Evolutionary conservation across 2,113 vertebrate species (phyloP), one percentile per base, ranked within the genome.

Genomic region (Calidris pygmaea): DNA sequence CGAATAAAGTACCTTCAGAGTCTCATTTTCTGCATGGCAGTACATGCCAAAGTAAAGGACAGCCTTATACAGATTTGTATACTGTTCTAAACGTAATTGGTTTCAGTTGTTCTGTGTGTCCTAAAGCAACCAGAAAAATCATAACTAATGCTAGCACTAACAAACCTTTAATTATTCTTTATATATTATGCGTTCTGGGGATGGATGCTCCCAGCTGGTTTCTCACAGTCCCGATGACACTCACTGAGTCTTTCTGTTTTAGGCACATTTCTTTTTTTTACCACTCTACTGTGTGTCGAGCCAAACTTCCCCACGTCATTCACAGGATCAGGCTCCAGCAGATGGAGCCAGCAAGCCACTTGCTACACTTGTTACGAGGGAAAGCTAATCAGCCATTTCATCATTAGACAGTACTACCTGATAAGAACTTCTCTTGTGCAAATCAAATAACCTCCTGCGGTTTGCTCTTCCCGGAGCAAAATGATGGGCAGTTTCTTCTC

Each of bases 261-360:
- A 45, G 56, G 50, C 43, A 29, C 3, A 1, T 39, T 73, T 41
- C 48, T 26, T 37, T 29, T 48, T 66, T n/a, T n/a, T 11, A 27
- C 3, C 1, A 0, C 17, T 6, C 18, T 3, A 34, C 52, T 6
- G 1, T 2, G 32, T 0, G 11, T 0, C 30, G 35, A 16, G 62
- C 30, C 53, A 16, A 14, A 53, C 14, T 12, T 34, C 41, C 53
- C 35, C 26, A 2, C 9, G 4, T 20, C 56, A 6, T 4, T 48
- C n/a, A 48, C 50, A 18, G 12, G 60, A 12, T 4, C 63, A 73
- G 19, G 16, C 19, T 37, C 92, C 97, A 72, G 87, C 86, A 91
- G 95, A 72, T 77, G 97, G 97, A 72, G 90, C n/a, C 8, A 76
- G 52, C 26, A 32, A 87, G 45, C 82, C 47, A 50, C 76, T 48